Conservation (phyloP, 2,797 vertebrate genomes). For the Alca torda region DNA sequence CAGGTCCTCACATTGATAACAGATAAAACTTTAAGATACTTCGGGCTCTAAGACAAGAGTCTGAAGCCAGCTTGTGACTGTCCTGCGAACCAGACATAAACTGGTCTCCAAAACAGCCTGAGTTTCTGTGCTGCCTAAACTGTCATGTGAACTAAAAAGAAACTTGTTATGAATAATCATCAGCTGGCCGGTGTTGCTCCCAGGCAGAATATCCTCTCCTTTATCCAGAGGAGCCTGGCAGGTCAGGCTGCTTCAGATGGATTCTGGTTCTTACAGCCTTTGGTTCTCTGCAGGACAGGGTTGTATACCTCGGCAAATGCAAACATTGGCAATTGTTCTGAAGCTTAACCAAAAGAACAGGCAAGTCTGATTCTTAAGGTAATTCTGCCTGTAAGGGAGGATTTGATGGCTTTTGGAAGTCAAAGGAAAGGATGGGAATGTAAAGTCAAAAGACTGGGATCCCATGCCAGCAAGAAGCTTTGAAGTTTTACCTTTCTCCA, state of each 20-base stretch:
- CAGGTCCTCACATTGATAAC: constrained; percentile 12
- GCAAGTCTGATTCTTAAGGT: background rate
- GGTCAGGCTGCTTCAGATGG: background rate
- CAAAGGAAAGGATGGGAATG: background rate
- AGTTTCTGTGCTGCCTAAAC: background rate
- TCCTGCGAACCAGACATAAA: background rate
- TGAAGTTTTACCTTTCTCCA: background rate
- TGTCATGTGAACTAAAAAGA: background rate
- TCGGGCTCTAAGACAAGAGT: background rate
- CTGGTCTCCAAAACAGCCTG: background rate
- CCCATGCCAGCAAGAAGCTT: background rate
- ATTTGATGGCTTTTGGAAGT: background rate
- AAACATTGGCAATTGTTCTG: background rate
- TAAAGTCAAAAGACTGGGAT: background rate
- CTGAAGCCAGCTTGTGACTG: background rate
- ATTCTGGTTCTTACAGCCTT: background rate
- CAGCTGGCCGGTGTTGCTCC: background rate
- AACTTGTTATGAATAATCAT: background rate
- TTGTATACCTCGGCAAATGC: background rate
- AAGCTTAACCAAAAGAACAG: background rate
- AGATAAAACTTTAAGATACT: background rate
- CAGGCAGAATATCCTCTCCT: background rate
- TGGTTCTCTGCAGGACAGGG: background rate
- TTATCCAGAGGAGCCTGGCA: background rate
- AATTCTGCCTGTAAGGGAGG: background rate